Base-by-base conservation (phyloP, 1,140 invertebrate genomes). In the Cydia fagiglandana region DNA sequence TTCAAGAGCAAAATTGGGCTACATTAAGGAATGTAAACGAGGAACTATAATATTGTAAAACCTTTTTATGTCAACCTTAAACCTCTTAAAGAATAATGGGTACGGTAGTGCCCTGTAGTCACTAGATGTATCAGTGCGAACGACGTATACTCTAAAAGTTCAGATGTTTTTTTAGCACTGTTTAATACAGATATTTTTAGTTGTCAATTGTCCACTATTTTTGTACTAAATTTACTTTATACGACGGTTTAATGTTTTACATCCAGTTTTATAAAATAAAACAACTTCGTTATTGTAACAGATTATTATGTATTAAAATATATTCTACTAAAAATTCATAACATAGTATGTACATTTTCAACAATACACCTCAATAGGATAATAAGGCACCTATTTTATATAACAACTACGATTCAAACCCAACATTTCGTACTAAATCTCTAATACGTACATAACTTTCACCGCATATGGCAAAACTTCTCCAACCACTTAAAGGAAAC, bases 341-440 rank as follows among this genome's bases (percentile, higher is more conserved):
- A 92, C 89, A 89, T 89, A 84, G 86, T 91, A 91, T 88, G 84
- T 90, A 91, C 88, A 89, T 79, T 81, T 80, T 85, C 81, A 90
- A 91, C 89, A 90, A 87, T 90, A 88, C 88, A 90, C 88, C 87
- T 85, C 78, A 81, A 79, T 81, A 87, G 80, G 82, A 85, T 80
- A 83, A 85, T 86, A 91, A 90, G 89, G 89, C 89, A 91, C 87
- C 84, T 85, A 85, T 84, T 68, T 77, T 77, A 79, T 53, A 64
- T 79, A 80, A 66, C 77, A 79, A 80, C 74, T 75, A 66, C 73
- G 75, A 79, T 79, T 81, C 78, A 82, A 83, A 84, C 83, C 85
- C 77, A 83, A 78, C 47, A 81, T 70, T 75, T 78, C 81, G 80
- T 80, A 81, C 77, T 79, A 80, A 75, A 41, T 70, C 15, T 77